phyloP scores from a whole-genome alignment of 2,113 vertebrate species.

The Notiomystis cincta region DNA sequence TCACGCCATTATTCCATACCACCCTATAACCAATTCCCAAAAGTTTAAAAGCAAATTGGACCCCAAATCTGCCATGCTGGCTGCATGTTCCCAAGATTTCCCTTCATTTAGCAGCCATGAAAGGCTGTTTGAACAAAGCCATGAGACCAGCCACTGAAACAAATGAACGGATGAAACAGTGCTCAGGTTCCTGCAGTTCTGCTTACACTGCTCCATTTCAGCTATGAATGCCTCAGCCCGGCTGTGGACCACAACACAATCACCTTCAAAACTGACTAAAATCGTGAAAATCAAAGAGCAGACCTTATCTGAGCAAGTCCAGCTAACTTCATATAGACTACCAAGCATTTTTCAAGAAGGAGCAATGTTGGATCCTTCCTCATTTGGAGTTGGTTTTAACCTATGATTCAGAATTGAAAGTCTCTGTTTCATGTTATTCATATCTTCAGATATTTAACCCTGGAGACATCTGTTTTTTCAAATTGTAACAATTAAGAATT shows the following conservation, averaged over 20 bases:
- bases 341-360: not conserved
- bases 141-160: not conserved
- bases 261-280: not conserved
- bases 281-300: not conserved
- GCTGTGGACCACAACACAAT: not conserved
- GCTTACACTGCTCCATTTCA: not conserved
- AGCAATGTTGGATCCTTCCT: not conserved
- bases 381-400: not conserved
- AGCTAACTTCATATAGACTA: not conserved
- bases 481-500: not conserved
- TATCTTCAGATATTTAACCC: not conserved
- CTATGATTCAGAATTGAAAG: not conserved
- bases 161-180: not conserved
- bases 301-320: not conserved
- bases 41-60: not conserved
- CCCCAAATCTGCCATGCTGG: not conserved
- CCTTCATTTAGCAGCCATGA: not conserved
- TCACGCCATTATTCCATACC: not conserved
- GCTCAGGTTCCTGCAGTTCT: not conserved
- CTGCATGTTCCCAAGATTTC: not conserved
- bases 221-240: not conserved
- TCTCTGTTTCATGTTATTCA: not conserved
- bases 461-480: not conserved
- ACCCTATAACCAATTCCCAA: not conserved
- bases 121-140: not conserved